A percentile compares a stretch with the other conserved stretches of the same genome.
phyloP scores from a whole-genome alignment of 2,888 invertebrate species.

The Heliconius cydno region DNA sequence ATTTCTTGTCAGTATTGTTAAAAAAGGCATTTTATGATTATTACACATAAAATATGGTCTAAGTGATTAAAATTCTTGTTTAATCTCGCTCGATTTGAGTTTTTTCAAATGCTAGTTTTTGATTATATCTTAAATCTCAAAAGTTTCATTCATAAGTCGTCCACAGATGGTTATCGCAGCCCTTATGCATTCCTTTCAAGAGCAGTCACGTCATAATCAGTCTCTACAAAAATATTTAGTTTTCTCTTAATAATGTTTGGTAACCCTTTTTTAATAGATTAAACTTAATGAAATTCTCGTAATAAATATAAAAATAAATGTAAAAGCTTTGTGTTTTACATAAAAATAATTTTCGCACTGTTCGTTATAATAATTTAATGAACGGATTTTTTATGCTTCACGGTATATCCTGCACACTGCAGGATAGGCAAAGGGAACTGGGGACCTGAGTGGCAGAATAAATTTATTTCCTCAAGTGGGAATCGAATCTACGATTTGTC shows the following conservation, averaged over 20 bases:
- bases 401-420: neutral
- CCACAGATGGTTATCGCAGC: constrained; percentile 57
- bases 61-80: neutral
- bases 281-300: neutral
- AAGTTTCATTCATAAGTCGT: constrained; percentile 55
- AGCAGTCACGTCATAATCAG: constrained; percentile 56
- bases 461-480: too few species aligned
- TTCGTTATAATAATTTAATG: too few species aligned
- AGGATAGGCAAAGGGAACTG: neutral
- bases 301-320: too few species aligned
- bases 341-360: too few species aligned
- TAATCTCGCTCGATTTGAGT: neutral
- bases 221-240: constrained; percentile 39
- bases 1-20: neutral
- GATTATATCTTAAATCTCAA: constrained; percentile 56
- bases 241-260: neutral
- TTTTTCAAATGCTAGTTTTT: constrained; percentile 51
- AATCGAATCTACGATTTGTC: too few species aligned
- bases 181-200: constrained; percentile 54
- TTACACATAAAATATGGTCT: neutral
- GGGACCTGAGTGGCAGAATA: neutral
- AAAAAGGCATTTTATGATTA: neutral
- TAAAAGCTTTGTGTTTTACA: too few species aligned
- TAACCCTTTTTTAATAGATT: neutral
- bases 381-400: neutral